These are phyloP conservation scores for Drosophila triauraria DNA, from an alignment of 1,140 invertebrate genomes.

Conservation along the genomic window DNA sequence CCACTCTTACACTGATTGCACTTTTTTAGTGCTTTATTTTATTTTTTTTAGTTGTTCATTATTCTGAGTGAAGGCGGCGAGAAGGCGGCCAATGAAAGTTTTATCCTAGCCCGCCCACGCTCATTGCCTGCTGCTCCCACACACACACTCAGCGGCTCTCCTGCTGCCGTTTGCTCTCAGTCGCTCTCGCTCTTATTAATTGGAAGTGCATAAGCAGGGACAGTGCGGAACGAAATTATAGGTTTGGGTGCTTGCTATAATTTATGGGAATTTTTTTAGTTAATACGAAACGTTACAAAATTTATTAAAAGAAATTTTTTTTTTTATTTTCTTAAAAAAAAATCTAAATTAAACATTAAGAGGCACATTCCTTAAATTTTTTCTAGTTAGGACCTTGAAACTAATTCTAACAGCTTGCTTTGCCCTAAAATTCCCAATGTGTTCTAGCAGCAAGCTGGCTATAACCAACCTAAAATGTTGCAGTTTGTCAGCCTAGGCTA, in stretches of 20 bases:
- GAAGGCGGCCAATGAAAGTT: constrained; percentile 67
- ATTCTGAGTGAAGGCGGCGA: constrained; percentile 74
- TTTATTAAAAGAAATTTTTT: too few species aligned
- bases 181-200: constrained; percentile 58
- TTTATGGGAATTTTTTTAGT: background rate
- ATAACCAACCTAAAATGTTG: too few species aligned
- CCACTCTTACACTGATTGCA: constrained; percentile 31
- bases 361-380: too few species aligned
- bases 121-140: constrained; percentile 6
- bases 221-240: constrained; percentile 22
- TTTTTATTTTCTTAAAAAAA: too few species aligned
- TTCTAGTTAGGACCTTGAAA: too few species aligned
- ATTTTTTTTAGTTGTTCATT: constrained; percentile 58
- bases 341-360: too few species aligned
- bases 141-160: background rate
- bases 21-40: constrained; percentile 15
- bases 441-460: too few species aligned
- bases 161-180: constrained; percentile 19
- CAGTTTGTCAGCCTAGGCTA: too few species aligned
- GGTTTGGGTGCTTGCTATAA: too few species aligned
- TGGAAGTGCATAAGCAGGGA: constrained; percentile 69
- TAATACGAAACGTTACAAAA: too few species aligned
- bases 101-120: constrained; percentile 45
- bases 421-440: too few species aligned
- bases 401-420: too few species aligned